phyloP scores from a whole-genome alignment of 1,140 invertebrate species.

The Cepaea nemoralis region DNA sequence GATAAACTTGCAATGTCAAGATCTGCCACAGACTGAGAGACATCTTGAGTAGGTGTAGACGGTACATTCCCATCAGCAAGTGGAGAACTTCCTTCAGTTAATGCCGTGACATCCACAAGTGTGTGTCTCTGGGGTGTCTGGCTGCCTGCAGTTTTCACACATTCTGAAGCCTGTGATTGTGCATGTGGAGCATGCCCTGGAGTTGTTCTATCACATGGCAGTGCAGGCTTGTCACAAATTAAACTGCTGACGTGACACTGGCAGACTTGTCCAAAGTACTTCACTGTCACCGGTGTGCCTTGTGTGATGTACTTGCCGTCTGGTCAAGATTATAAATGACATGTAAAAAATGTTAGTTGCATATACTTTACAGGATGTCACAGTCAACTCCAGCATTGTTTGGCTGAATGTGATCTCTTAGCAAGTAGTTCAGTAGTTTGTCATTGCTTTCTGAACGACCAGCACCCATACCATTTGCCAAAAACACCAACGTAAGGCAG shows the following conservation, averaged over 20 bases:
- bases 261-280: slow-evolving; percentile 36
- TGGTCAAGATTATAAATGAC: too few species aligned
- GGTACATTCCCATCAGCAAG: not conserved
- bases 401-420: too few species aligned
- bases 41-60: not conserved
- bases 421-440: too few species aligned
- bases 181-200: not conserved
- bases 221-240: not conserved
- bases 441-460: too few species aligned
- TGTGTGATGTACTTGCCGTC: slow-evolving; percentile 30
- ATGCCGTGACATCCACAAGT: not conserved
- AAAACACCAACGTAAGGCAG: too few species aligned
- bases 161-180: not conserved
- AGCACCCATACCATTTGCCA: too few species aligned
- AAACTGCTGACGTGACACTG: not conserved
- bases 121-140: not conserved
- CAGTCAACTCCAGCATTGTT: too few species aligned
- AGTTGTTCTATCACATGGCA: not conserved
- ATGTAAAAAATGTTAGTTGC: too few species aligned
- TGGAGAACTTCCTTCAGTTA: not conserved
- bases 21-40: not conserved
- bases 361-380: too few species aligned
- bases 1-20: slow-evolving; percentile 5
- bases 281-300: slow-evolving; percentile 11
- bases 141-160: not conserved